Evolutionary conservation across 2,888 invertebrate species (phyloP), one percentile per base, ranked within the genome.

Genomic region (Latheticus oryzae): DNA sequence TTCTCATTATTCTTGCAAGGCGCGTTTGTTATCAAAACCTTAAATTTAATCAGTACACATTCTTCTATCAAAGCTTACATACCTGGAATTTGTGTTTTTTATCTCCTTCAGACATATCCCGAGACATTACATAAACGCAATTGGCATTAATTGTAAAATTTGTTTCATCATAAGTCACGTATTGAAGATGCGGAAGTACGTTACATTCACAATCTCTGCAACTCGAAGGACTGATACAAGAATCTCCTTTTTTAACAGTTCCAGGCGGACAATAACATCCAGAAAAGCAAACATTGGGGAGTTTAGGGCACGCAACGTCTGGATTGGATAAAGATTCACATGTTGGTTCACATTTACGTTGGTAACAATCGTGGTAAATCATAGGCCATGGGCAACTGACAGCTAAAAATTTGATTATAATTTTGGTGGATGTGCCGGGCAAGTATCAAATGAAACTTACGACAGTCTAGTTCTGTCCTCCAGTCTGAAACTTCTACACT

Each of bases 221-320:
- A 54, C 87, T 87, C 0, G 84, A 80, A 0, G 91, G 86, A 51
- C 84, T 80, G 3, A 92, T 82, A 70, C 93, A 93, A 5, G 79
- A 78, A 50, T 87, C 84, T 4, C 85, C 89, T 69, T 85, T 84
- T 9, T 89, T 81, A 0, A 90, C 85, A 12, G 79, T 71, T 26
- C 93, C 93, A 32, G 88, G 86, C 0, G 93, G 91, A 66, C 93
- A 93, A 79, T 90, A 93, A 76, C 93, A 93, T 47, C 93, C 93
- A 0, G 91, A 85, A 79, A 88, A 89, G 77, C 92, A 93, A 32
- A 84, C 82, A 21, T 88, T 86, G 8, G 84, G 83, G 60, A 86
- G 79, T 11, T 80, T 74, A 0, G 88, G 86, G 64, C 91, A 91
- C 11, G 21, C 30, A 0, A 83, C 78, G 37, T 84, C 83, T 7